Evolutionary conservation across 2,113 vertebrate genomes (phyloP), one percentile per base, ranked within the genome.

Genomic region (Patagioenas fasciata): DNA sequence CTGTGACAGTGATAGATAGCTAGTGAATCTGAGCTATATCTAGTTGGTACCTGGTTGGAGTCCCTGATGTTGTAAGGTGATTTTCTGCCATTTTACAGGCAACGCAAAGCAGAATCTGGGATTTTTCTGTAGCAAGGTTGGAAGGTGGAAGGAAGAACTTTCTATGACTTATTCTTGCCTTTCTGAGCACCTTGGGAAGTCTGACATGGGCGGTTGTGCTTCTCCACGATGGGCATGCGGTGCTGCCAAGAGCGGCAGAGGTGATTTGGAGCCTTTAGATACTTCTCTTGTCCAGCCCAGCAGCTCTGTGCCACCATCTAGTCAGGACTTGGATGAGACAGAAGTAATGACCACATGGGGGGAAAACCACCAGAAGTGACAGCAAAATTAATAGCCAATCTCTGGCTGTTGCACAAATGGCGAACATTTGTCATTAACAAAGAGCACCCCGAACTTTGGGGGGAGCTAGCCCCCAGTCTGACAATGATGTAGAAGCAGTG

Each of bases 61-160:
- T 91, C 90, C 92, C 95, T 95, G 92, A 88, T 69, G 90, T 85
- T 89, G 93, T 83, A 92, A 96, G 88, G 96, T 94, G 92, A 96
- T 95, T 95, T 80, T 81, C 83, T 95, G 93, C 90, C 92, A 88
- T 94, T 91, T 75, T 50, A 69, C 57, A 67, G 73, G 83, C 77
- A 93, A 92, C 82, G n/a, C 72, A 86, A 74, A 80, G 61, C 69
- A 93, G 88, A 84, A 84, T 50, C 50, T 81, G 85, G 62, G 38
- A 32, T 88, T 95, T 80, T 93, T 72, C 88, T 61, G 3, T 20
- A 56, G 6, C 15, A 64, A 93, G 69, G 15, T 48, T 93, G 82
- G 53, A 90, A 94, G 75, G 88, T 92, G 38, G 72, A 64, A 88
- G 48, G 75, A 71, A 89, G 31, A 70, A 71, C 88, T 64, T 86